Percentiles rank a stretch among this genome's conserved stretches.
Conservation (phyloP, 1,140 invertebrate species). For the Danaus plexippus region DNA sequence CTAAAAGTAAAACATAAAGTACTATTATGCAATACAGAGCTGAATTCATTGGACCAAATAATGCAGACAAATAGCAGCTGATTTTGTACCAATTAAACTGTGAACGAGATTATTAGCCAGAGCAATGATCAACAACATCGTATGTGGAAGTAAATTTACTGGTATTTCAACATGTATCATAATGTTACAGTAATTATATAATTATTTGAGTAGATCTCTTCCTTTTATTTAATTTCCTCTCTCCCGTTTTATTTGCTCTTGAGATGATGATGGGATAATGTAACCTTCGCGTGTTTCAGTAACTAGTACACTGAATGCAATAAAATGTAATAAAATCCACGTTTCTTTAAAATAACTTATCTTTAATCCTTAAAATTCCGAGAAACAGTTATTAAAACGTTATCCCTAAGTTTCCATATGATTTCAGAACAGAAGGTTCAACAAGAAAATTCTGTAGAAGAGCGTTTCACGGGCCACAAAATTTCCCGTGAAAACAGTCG, state of each 20-base stretch:
- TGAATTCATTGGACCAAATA: constrained; percentile 14
- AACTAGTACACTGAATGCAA: constrained; percentile 11
- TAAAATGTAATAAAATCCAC: constrained; percentile 8
- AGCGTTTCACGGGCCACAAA: constrained; percentile 67
- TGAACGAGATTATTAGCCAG: constrained; percentile 35
- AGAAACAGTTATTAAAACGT: constrained; percentile 33
- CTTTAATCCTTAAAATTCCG: no score
- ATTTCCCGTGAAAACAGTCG: constrained; percentile 65
- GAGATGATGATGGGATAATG: no score
- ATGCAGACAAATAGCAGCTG: constrained; percentile 27
- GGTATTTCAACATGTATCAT: no score
- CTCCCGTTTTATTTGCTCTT: no score
- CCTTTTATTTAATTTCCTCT: no score
- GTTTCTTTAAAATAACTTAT: no score
- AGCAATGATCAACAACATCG: constrained; percentile 23
- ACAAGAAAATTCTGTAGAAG: constrained; percentile 52
- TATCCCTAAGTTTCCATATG: constrained; percentile 41
- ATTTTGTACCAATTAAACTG: constrained; percentile 39
- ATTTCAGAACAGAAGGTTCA: constrained; percentile 39
- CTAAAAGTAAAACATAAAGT: constrained; percentile 5
- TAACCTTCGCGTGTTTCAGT: constrained; percentile 10
- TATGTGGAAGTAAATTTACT: no score
- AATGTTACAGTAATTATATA: no score
- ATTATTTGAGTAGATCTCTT: no score
- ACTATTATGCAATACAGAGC: constrained; percentile 18